These are phyloP conservation scores for Pelobates fuscus DNA, from an alignment of 2,113 vertebrate species.

Conservation along the genomic window DNA sequence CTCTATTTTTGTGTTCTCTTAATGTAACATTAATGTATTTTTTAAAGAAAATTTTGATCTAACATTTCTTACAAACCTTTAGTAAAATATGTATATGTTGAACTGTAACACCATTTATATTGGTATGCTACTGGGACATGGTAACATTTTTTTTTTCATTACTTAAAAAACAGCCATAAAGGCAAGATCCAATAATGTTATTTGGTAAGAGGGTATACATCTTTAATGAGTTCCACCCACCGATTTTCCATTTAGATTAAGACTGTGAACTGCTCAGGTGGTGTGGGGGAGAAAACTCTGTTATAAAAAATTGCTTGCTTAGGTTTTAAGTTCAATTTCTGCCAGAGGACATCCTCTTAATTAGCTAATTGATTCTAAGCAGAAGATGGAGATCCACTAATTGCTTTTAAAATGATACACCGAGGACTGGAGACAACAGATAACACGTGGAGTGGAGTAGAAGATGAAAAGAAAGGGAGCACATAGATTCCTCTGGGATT, in stretches of 20 bases:
- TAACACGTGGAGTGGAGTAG: constrained; percentile 29
- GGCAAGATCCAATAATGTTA: constrained; percentile 17
- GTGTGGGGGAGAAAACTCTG: neutral
- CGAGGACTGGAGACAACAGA: constrained; percentile 34
- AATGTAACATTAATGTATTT: too few relatives aligned
- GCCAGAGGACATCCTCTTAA: constrained; percentile 49
- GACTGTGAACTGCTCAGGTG: constrained; percentile 19
- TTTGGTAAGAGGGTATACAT: constrained; percentile 18
- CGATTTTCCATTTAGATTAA: constrained; percentile 44
- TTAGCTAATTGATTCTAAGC: constrained; percentile 49
- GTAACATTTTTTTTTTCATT: neutral
- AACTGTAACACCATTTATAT: neutral
- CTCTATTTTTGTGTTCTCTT: too few relatives aligned
- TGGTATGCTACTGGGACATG: constrained; percentile 3
- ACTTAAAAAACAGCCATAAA: neutral
- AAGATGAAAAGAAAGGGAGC: constrained; percentile 12
- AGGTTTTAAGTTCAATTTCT: constrained; percentile 46
- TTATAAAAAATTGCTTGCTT: constrained; percentile 27
- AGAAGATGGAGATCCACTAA: constrained; percentile 48
- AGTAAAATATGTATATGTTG: too few relatives aligned
- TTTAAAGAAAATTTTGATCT: too few relatives aligned
- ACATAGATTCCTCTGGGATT: constrained; percentile 4
- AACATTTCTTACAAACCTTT: too few relatives aligned
- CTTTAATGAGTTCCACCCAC: constrained; percentile 37
- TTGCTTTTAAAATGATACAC: constrained; percentile 48